Evolutionary conservation across 2,888 invertebrate species (phyloP), one percentile per base, ranked within the genome.

Genomic region (Mycogona germanica): DNA sequence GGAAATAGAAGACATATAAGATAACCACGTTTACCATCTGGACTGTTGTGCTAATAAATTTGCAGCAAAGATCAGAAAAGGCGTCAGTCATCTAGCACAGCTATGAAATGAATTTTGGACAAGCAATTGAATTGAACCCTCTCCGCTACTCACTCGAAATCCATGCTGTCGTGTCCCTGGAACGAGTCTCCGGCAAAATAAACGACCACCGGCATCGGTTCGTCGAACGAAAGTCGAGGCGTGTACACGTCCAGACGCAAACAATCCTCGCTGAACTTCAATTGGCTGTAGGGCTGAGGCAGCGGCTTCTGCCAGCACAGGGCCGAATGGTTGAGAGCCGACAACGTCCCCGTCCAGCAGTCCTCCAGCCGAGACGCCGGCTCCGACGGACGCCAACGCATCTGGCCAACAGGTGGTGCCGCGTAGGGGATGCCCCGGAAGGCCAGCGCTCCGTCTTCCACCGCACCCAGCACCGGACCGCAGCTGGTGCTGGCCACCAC

Each of bases 351-450:
- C 57, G 72, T 69, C 41, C 61, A 61, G 35, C 60, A 58, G 3
- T 62, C 60, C 40, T 57, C 56, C 17, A 55, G 37, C 42, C 55
- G 56, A n/a, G 56, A 1, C 61, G 64, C 17, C 58, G 59, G 2
- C 68, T 67, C 42, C 65, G 61, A 57, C 9, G 60, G 63, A 67
- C 77, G 72, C 64, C 81, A 81, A 61, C 81, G 68, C 45, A 75
- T 70, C 57, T 76, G 74, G n/a, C 79, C 79, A 9, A 79, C 64
- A 1, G 82, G 82, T 14, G 81, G 77, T 50, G 75, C 66, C 0
- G 82, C 82, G 61, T 79, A 83, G 68, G 82, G 76, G 58, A 87
- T 76, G 2, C 87, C 87, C 55, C 78, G 74, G 64, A 86, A 87
- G 25, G 78, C 77, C 60, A 84, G 84, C 64, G 57, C 59, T 1